Conservation (phyloP, 1,140 invertebrate species). For the Calliopsis andreniformis region DNA sequence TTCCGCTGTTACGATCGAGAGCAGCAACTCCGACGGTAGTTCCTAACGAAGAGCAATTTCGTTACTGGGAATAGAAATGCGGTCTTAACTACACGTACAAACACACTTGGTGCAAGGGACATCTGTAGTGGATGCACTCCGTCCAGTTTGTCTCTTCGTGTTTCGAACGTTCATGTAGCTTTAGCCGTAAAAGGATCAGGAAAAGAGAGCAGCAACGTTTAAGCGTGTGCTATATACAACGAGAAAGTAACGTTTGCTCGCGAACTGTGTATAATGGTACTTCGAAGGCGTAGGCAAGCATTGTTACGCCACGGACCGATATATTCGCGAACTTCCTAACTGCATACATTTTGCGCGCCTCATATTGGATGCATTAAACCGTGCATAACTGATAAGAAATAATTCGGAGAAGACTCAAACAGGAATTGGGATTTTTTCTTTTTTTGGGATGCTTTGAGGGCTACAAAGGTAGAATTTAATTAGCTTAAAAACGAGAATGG, state of each 20-base stretch:
- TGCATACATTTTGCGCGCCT: not conserved
- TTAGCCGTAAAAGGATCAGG: not conserved
- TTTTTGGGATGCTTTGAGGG: not conserved
- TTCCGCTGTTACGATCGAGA: not conserved
- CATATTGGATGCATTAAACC: not conserved
- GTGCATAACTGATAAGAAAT: not conserved
- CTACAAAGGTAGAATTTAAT: too few relatives aligned
- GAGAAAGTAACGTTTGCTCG: conserved; percentile 16
- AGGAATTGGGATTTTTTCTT: not conserved
- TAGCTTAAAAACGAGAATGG: too few relatives aligned
- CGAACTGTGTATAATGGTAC: not conserved
- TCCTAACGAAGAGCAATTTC: conserved; percentile 41
- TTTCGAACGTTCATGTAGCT: not conserved
- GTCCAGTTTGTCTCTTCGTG: conserved; percentile 8
- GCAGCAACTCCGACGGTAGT: conserved; percentile 1
- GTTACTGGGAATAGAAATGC: conserved; percentile 41
- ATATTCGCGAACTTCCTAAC: not conserved
- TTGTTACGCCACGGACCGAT: not conserved
- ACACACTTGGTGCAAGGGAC: conserved; percentile 6
- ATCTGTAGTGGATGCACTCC: not conserved
- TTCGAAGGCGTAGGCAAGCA: not conserved
- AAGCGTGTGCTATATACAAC: not conserved
- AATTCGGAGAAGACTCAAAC: not conserved
- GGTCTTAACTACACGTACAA: conserved; percentile 26
- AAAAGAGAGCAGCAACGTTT: conserved; percentile 19